Conservation (phyloP, 2,888 invertebrate species). For the Hirtodrosophila duncani region DNA sequence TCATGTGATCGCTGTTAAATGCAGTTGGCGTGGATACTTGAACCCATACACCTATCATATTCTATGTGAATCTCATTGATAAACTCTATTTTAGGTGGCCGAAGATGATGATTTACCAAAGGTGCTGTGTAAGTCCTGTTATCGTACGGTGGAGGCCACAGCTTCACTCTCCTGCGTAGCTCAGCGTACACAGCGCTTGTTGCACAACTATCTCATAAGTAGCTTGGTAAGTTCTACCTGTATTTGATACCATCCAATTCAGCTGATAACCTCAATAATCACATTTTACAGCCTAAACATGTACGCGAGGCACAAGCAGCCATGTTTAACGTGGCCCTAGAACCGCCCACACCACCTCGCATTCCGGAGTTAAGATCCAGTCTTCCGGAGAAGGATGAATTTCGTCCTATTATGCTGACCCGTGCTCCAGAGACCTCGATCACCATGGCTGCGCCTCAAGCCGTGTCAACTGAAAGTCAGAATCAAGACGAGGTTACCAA, state of each 20-base stretch:
- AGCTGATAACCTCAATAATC: background rate
- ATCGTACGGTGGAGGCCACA: constrained; percentile 76
- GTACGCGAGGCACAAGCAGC: constrained; percentile 28
- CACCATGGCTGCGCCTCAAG: constrained; percentile 13
- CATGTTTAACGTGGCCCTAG: constrained; percentile 6
- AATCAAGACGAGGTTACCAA: constrained; percentile 14
- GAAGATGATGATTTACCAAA: constrained; percentile 75
- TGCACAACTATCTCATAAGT: constrained; percentile 69
- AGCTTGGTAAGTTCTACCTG: constrained; percentile 51
- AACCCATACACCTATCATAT: too few relatives aligned
- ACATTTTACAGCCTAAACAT: constrained; percentile 45
- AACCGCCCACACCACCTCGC: background rate
- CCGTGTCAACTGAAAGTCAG: background rate
- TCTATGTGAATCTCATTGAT: too few relatives aligned
- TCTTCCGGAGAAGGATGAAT: constrained; percentile 22
- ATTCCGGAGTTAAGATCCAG: constrained; percentile 1
- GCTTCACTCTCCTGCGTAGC: constrained; percentile 75
- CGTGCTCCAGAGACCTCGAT: constrained; percentile 36
- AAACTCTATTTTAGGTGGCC: constrained; percentile 60
- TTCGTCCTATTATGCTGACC: constrained; percentile 44
- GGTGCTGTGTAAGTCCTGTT: constrained; percentile 74
- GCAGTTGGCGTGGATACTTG: too few relatives aligned
- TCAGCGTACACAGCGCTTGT: constrained; percentile 73
- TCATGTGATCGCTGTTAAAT: too few relatives aligned
- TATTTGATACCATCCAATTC: background rate